phyloP scores from a whole-genome alignment of 2,888 invertebrate species.

The Eupithecia inturbata region DNA sequence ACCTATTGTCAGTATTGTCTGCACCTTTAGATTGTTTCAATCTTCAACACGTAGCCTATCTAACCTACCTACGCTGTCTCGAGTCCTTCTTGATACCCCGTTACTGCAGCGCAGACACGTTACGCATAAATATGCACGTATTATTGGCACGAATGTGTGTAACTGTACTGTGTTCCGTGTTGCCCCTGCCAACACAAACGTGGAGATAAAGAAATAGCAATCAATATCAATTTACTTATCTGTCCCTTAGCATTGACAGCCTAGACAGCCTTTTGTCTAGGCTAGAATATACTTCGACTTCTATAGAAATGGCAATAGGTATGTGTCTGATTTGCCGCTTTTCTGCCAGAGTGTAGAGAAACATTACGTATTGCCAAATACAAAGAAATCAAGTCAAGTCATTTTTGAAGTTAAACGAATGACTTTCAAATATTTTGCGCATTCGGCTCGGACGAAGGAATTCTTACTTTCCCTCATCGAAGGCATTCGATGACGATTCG shows the following conservation, averaged over 20 bases:
- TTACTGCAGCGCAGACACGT: conserved; percentile 73
- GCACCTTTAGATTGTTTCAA: neutral
- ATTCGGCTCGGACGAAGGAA: too few relatives aligned
- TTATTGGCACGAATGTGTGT: conserved; percentile 74
- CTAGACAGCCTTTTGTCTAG: neutral
- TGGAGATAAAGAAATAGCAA: conserved; percentile 58
- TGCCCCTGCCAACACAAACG: conserved; percentile 61
- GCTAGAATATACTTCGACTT: too few relatives aligned
- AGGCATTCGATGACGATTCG: too few relatives aligned
- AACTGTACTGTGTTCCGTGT: conserved; percentile 76
- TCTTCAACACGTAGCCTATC: conserved; percentile 6
- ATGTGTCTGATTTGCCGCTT: too few relatives aligned
- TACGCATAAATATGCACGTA: conserved; percentile 79
- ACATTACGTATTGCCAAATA: too few relatives aligned
- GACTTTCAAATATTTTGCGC: neutral
- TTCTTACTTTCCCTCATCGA: too few relatives aligned
- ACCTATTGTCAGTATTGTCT: neutral
- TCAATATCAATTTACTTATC: conserved; percentile 46
- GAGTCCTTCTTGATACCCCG: conserved; percentile 74
- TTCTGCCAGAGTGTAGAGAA: too few relatives aligned
- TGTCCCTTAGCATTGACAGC: neutral
- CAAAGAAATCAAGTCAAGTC: too few relatives aligned
- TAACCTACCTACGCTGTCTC: conserved; percentile 54
- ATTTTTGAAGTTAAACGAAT: neutral
- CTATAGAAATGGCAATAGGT: too few relatives aligned